These are phyloP conservation scores for Papilio machaon DNA, from an alignment of 1,140 invertebrate species.

Conservation along the genomic window DNA sequence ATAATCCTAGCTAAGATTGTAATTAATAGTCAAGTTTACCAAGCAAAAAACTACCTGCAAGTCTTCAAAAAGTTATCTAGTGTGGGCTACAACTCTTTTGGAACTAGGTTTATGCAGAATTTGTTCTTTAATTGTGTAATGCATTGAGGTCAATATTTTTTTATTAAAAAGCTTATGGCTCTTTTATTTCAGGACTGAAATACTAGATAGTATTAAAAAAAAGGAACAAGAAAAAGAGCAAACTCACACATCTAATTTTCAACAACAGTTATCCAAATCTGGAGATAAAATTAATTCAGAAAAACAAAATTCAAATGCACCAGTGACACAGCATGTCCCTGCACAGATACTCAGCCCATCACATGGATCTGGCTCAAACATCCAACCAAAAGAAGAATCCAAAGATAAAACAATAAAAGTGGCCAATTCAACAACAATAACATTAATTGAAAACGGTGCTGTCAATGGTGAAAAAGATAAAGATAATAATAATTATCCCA, in stretches of 20 bases:
- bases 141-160: constrained; percentile 21
- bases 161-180: constrained; percentile 11
- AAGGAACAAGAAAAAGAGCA: constrained; percentile 75
- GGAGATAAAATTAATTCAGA: constrained; percentile 62
- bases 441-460: constrained; percentile 70
- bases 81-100: not conserved
- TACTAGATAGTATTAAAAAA: constrained; percentile 73
- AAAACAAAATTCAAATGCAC: constrained; percentile 57
- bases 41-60: not conserved
- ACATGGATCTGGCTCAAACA: constrained; percentile 55
- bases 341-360: constrained; percentile 66
- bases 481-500: constrained; percentile 67
- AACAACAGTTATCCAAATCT: constrained; percentile 59
- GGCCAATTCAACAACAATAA: constrained; percentile 75
- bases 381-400: constrained; percentile 65
- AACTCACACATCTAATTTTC: constrained; percentile 60
- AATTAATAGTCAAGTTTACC: not conserved
- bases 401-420: constrained; percentile 77
- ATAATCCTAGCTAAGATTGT: not conserved
- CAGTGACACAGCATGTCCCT: constrained; percentile 74
- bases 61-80: not conserved
- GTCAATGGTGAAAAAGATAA: constrained; percentile 71
- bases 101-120: not conserved
- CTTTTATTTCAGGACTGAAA: constrained; percentile 67
- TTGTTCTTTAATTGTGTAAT: not conserved